These are phyloP conservation scores for Megalonaias nervosa DNA, from an alignment of 1,140 invertebrate species.

Conservation along the genomic window DNA sequence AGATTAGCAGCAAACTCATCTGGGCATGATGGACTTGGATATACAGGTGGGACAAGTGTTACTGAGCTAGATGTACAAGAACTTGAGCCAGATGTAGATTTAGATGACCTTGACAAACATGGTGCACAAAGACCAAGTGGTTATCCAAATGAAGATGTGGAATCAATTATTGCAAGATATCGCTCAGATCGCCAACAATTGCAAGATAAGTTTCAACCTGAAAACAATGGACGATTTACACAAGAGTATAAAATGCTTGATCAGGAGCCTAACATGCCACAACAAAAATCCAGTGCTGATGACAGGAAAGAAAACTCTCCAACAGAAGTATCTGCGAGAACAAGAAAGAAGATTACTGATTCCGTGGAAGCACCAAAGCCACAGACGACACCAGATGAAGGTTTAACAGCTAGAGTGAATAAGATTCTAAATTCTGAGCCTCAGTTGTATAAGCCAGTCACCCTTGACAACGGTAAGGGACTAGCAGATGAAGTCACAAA, in stretches of 20 bases:
- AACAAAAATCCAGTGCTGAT: background rate
- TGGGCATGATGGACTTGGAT: conserved; percentile 10
- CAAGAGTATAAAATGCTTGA: too few species aligned
- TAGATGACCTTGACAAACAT: conserved; percentile 28
- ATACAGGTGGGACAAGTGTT: conserved; percentile 20
- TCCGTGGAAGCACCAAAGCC: too few species aligned
- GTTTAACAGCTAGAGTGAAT: conserved; percentile 44
- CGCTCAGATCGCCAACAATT: conserved; percentile 5
- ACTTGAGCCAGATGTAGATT: conserved; percentile 27
- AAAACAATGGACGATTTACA: too few species aligned
- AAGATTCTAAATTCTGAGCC: conserved; percentile 29
- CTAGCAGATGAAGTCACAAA: conserved; percentile 54
- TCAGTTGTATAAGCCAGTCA: conserved; percentile 3
- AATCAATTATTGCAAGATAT: conserved; percentile 46
- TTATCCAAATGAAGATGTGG: conserved; percentile 36
- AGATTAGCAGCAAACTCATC: background rate
- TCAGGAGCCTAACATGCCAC: too few species aligned
- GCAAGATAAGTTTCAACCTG: too few species aligned
- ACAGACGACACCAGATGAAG: background rate
- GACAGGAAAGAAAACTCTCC: conserved; percentile 4
- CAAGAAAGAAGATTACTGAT: too few species aligned
- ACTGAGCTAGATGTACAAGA: conserved; percentile 21
- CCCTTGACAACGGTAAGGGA: conserved; percentile 33
- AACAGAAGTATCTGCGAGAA: too few species aligned
- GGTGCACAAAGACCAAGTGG: conserved; percentile 30